phyloP scores from a whole-genome alignment of 2,888 invertebrate species.

The Meta bourneti region DNA sequence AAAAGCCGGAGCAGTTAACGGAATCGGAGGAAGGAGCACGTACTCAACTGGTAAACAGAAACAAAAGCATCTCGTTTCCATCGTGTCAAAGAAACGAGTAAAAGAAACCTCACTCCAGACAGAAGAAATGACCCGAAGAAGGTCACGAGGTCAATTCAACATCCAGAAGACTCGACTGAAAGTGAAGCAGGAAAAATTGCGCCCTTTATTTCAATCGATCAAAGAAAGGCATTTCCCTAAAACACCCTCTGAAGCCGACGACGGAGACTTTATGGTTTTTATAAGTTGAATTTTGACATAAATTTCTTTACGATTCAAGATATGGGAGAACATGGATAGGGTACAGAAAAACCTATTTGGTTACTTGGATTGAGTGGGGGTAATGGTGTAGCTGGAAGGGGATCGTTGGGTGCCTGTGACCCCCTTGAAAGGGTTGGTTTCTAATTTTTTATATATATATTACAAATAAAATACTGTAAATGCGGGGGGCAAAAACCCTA shows the following conservation, averaged over 20 bases:
- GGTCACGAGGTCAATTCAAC: slow-evolving; percentile 60
- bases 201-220: slow-evolving; percentile 32
- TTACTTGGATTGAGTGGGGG: background rate
- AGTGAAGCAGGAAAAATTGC: slow-evolving; percentile 9
- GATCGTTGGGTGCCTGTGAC: background rate
- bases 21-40: background rate
- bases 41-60: background rate
- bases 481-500: too few relatives aligned
- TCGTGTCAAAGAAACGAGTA: background rate
- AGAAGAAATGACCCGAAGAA: slow-evolving; percentile 15
- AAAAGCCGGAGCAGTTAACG: too few relatives aligned
- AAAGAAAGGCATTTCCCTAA: background rate
- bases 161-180: slow-evolving; percentile 23
- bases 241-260: slow-evolving; percentile 39
- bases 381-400: slow-evolving; percentile 5
- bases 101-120: slow-evolving; percentile 24
- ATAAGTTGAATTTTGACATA: slow-evolving; percentile 60
- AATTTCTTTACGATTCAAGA: slow-evolving; percentile 62
- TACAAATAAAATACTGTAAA: too few relatives aligned
- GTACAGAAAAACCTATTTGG: slow-evolving; percentile 50
- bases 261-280: slow-evolving; percentile 54
- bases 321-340: slow-evolving; percentile 23
- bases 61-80: background rate
- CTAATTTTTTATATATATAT: background rate
- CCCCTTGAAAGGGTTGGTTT: background rate